phyloP scores from a whole-genome alignment of 2,113 vertebrate species.

The Nycticryphes semicollaris region DNA sequence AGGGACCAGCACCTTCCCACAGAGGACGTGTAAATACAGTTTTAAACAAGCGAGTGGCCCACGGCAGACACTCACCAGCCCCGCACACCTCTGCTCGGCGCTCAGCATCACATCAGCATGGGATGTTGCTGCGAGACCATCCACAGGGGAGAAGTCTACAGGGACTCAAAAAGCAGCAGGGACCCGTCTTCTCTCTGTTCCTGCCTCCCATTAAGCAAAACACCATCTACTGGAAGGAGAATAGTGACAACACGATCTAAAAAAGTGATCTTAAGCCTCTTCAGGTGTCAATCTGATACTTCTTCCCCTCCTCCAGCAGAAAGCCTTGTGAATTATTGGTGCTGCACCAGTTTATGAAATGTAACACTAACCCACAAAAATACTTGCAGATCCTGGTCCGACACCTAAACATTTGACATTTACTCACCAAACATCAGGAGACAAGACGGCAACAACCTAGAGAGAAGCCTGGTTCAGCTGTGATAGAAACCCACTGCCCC shows the following conservation, averaged over 20 bases:
- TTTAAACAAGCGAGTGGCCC: neutral
- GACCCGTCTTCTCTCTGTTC: neutral
- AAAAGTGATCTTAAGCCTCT: neutral
- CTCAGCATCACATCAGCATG: accelerated
- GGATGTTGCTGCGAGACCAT: neutral
- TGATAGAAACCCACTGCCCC: neutral
- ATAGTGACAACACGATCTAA: neutral
- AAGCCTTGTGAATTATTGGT: neutral
- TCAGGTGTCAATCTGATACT: neutral
- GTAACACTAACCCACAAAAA: neutral
- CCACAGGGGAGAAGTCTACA: neutral
- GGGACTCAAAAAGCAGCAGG: neutral
- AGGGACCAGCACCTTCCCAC: neutral
- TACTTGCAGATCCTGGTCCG: neutral
- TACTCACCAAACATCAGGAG: neutral
- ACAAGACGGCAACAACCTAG: neutral
- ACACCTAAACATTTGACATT: neutral
- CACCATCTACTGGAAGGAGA: neutral
- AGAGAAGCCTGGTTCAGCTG: neutral
- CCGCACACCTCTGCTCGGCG: neutral
- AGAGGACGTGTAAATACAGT: neutral
- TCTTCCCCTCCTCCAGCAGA: neutral
- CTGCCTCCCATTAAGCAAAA: neutral
- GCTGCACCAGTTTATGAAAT: neutral
- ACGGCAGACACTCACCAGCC: neutral